Base-by-base conservation (phyloP, 2,797 vertebrate genomes). In the Nyctibius grandis region DNA sequence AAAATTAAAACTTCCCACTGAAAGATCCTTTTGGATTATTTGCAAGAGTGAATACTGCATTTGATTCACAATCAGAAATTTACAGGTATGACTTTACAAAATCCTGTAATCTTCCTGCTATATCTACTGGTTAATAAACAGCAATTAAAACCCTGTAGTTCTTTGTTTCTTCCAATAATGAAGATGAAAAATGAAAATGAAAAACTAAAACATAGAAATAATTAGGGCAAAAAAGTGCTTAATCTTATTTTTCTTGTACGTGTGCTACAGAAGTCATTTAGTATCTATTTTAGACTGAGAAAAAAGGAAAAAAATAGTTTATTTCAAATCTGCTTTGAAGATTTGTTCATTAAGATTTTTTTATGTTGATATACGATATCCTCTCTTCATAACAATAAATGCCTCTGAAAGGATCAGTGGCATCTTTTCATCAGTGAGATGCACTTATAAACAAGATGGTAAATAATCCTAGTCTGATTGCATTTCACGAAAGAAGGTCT, bases 141-240 rank as follows among this genome's bases (percentile, higher is more conserved):
- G n/a, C 64, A 91, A 84, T 87, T 96, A 95, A 95, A 95, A 88
- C 65, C 22, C 57, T 57, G 28, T 16, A 73, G 44, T 54, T 90
- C 45, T 72, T 48, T 81, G 31, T 88, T 95, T 84, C 38, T 84
- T 84, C n/a, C 60, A 78, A 89, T 63, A 94, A 77, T n/a, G 36
- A 84, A 75, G 65, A 84, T 50, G 34, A 81, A 84, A 91, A 96
- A 75, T 44, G 26, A 88, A 90, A 87, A 48, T 47, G n/a, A 72
- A 86, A 74, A 68, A 84, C 51, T 33, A 60, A 70, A 78, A 57
- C 47, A 47, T 18, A 70, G 80, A 74, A 88, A 74, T 67, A 88
- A 91, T 68, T 88, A 85, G 45, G 69, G 29, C 17, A 84, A 88
- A 87, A 34, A 76, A 82, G 21, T 74, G 19, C n/a, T 76, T 90